Evolutionary conservation across 2,113 vertebrate genomes (phyloP), one percentile per base, ranked within the genome.

Genomic region (Echinops telfairi): DNA sequence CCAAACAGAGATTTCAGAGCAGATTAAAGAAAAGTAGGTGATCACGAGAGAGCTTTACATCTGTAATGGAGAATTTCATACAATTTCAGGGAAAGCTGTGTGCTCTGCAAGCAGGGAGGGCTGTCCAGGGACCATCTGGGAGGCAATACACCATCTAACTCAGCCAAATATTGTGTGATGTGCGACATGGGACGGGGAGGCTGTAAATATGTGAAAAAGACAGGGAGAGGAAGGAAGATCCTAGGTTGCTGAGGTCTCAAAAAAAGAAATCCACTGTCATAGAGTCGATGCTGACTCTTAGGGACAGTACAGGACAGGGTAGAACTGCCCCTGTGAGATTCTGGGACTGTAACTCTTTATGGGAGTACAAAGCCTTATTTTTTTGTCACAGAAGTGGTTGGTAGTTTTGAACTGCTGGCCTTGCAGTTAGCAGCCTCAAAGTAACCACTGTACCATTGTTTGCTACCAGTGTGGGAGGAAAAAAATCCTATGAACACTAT

Each of bases 1-100:
- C 47, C 88, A 91, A 92, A 92, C 38, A 88, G 38, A 79, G 4
- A 73, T 77, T 87, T 91, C 47, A 93, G 60, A 64, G 12, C 40
- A 91, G 47, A 92, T 86, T 33, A 92, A 95, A 90, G 29, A 64
- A 95, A 92, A 71, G 40, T 38, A 83, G 31, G 88, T 83, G 36
- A 88, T 76, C 17, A 15, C 23, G 38, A 79, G 1, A 38, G 23
- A 60, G 4, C 40, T 94, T 78, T 64, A 73, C 79, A 89, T 53
- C 31, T 33, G 0, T 47, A 15, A 76, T 62, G 29, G 66, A 73
- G 87, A 82, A 91, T n/a, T 53, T 10, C 25, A 14, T 16, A 5
- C 9, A 33, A 31, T 85, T 81, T 57, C 38, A 83, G n/a, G 20
- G 33, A 88, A 70, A 62, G 47, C 12, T 88, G 10, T 10, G 8